Evolutionary conservation across 2,113 vertebrate genomes (phyloP), one percentile per base, ranked within the genome.

Genomic region (Panthera uncia): DNA sequence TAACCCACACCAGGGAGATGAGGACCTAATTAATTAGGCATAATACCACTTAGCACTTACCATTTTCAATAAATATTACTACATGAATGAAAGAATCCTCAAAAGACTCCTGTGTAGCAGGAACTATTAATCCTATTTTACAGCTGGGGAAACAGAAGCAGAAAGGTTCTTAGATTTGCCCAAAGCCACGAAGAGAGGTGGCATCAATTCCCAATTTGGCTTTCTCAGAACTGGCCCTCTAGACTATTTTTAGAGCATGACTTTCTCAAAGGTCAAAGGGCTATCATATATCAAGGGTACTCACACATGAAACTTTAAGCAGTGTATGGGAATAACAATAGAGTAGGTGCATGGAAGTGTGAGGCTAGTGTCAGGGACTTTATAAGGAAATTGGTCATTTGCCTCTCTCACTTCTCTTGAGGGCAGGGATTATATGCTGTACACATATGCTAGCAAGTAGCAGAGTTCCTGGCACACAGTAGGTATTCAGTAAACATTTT

Each of bases 21-120:
- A 98, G 89, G 96, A 97, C 94, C 94, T 98, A 98, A 98, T 98
- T 98, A 98, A 98, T 98, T 98, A 98, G 97, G 97, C 97, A 97
- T 96, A 98, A 97, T 98, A 96, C 98, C 97, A 98, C 98, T 98
- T 98, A 98, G 97, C 96, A 98, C 97, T 98, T 98, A 98, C 94
- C 96, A 93, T 98, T 98, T 98, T 98, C 97, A 98, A 98, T 98
- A 98, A 98, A 98, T 98, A 98, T 97, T 97, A 97, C 97, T 97
- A 96, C 98, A 93, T 98, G 98, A 98, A 98, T 98, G 97, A 97
- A 95, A 95, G 97, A 97, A 98, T 97, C 97, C 97, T 98, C 98
- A 98, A 97, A 98, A 98, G 98, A 83, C 98, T 94, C 97, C 91
- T 0, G 21, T 69, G 91, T 97, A 96, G 97, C 95, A 91, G 57